Evolutionary conservation across 2,888 invertebrate genomes (phyloP).

Genomic region (Mimumesa dahlbomi): DNA sequence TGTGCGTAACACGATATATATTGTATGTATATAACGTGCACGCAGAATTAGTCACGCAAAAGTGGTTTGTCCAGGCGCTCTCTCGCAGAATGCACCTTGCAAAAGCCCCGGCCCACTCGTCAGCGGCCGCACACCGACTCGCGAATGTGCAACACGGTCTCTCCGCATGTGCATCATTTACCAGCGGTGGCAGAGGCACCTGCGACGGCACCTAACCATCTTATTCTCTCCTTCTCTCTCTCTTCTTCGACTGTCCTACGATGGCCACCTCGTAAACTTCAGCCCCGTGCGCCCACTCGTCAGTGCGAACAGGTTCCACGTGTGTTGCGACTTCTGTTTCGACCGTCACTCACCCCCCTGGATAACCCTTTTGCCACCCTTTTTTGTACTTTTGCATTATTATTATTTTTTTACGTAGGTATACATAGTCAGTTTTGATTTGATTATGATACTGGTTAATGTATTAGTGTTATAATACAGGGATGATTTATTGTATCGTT

Average conservation of each 20-base stretch:
- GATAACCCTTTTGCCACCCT: constrained; percentile 6
- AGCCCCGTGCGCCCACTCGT: constrained; percentile 56
- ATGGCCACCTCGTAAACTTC: constrained; percentile 55
- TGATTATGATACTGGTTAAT: no score
- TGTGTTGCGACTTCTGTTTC: constrained; percentile 15
- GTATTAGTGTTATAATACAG: no score
- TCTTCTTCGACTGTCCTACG: constrained; percentile 46
- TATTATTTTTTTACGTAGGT: no score
- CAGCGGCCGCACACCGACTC: constrained; percentile 4
- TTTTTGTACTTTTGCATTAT: neutral
- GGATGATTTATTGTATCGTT: no score
- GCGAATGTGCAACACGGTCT: constrained; percentile 27
- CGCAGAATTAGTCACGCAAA: constrained; percentile 23
- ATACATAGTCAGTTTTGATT: no score
- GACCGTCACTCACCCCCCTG: no score
- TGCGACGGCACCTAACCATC: constrained; percentile 50
- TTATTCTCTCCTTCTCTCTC: constrained; percentile 44
- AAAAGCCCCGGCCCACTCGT: constrained; percentile 29
- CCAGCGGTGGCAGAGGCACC: constrained; percentile 42
- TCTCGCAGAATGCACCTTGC: constrained; percentile 39
- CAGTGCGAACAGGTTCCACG: constrained; percentile 53
- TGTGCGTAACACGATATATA: neutral
- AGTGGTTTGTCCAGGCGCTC: constrained; percentile 12
- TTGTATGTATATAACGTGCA: neutral
- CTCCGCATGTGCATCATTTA: constrained; percentile 55